Percentiles rank a stretch among this genome's conserved stretches.
Evolutionary conservation across 2,113 vertebrate species (phyloP).

Genomic region (Edolisoma coerulescens): DNA sequence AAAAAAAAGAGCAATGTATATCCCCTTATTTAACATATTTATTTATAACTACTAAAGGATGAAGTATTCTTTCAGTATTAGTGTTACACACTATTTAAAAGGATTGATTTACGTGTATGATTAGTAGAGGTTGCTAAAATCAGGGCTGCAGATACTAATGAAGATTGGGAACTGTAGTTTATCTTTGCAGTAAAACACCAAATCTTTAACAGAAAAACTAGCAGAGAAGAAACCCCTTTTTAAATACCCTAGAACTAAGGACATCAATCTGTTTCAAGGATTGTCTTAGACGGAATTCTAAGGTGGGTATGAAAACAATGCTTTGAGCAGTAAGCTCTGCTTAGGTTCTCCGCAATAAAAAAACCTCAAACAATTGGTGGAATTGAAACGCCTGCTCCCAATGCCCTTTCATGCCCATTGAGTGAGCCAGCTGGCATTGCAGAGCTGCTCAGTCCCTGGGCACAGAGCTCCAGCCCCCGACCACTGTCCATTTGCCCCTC

Average conservation of each 20-base stretch:
- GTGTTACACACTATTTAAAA: neutral
- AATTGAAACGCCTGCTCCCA: accelerated
- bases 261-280: neutral
- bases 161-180: neutral
- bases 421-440: neutral
- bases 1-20: neutral
- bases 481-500: accelerated
- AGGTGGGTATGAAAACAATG: neutral
- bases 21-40: neutral
- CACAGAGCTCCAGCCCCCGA: neutral
- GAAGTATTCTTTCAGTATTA: neutral
- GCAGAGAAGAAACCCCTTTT: neutral
- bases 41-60: neutral
- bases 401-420: accelerated
- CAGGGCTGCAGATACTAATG: neutral
- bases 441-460: accelerated
- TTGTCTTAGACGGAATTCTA: neutral
- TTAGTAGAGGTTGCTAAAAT: neutral
- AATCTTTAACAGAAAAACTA: neutral
- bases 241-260: neutral
- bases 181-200: neutral
- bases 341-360: neutral
- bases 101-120: neutral
- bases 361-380: too few species aligned
- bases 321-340: neutral